Base-by-base conservation (phyloP, 2,113 vertebrate species). In the Pteropus alecto region DNA sequence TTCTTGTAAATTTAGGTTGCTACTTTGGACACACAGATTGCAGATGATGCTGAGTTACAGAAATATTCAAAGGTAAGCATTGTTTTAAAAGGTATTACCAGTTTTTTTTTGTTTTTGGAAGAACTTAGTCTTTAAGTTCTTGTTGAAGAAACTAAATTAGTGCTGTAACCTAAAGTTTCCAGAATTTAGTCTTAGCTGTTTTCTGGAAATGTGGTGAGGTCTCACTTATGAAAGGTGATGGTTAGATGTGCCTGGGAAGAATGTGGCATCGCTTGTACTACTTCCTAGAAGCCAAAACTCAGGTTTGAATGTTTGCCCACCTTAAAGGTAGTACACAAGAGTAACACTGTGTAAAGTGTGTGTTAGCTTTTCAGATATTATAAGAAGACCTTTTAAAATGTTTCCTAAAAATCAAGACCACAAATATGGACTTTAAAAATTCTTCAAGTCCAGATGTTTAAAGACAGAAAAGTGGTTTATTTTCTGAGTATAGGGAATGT, bases 21-120 rank as follows among this genome's bases (percentile, higher is more conserved):
- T 87, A 98, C 98, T 30, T 94, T 99, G 98, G 99, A 99, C 96
- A 99, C 99, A 1, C 98, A 99, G 82, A 99, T 99, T 70, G 99
- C 98, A 76, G 99, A 99, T 12, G 99, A 99, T 83, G 98, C 96
- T 2, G 99, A 99, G 92, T 98, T 99, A 78, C 99, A 99, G 98
- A 99, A 99, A 71, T 99, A 99, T 95, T 99, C 99, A 0, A 99
- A 99, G 99, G 99, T 99, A 98, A 95, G 97, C 48, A n/a, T n/a
- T 90, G 14, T 74, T 88, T 60, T 90, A 21, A 33, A 14, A 54
- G 61, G 54, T 16, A 2, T 71, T 73, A 58, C 15, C 63, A 21
- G 10, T 73, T 78, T 61, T 33, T 33, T 78, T 87, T 61, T 46
- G 46, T 12, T 61, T 61, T 28, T 94, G 70, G 56, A 86, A 86